phyloP scores from a whole-genome alignment of 2,113 vertebrate genomes.

The Limanda limanda region DNA sequence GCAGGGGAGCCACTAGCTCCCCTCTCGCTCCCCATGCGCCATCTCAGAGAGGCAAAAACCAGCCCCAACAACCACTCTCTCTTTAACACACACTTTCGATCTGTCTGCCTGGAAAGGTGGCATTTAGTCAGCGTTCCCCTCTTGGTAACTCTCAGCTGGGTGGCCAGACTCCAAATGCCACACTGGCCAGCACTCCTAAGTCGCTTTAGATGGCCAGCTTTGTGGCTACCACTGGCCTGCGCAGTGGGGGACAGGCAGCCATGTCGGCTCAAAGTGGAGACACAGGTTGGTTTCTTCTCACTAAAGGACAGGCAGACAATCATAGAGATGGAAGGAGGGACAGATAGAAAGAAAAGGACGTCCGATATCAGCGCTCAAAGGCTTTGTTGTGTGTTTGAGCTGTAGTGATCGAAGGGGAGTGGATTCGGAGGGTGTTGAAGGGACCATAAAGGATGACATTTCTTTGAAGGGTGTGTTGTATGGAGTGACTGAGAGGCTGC shows the following conservation, averaged over 20 bases:
- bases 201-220: conserved; percentile 64
- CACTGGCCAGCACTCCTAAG: conserved; percentile 59
- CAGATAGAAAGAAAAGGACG: conserved; percentile 71
- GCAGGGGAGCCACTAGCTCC: conserved; percentile 68
- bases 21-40: conserved; percentile 50
- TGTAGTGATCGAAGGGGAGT: conserved; percentile 76
- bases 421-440: conserved; percentile 77
- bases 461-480: conserved; percentile 84
- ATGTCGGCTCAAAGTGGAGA: conserved; percentile 84
- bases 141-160: conserved; percentile 83
- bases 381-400: conserved; percentile 81
- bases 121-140: conserved; percentile 84
- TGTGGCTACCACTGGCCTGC: conserved; percentile 76
- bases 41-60: conserved; percentile 65
- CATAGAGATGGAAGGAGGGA: conserved; percentile 73
- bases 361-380: conserved; percentile 75
- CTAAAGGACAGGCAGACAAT: conserved; percentile 86
- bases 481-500: conserved; percentile 74
- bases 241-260: conserved; percentile 65
- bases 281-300: conserved; percentile 81
- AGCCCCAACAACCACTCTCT: conserved; percentile 68
- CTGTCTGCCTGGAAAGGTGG: conserved; percentile 77
- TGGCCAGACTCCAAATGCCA: conserved; percentile 85
- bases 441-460: conserved; percentile 84
- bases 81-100: conserved; percentile 64